Conservation (phyloP, 1,140 invertebrate species). For the Yoshiicerus persimilis region DNA sequence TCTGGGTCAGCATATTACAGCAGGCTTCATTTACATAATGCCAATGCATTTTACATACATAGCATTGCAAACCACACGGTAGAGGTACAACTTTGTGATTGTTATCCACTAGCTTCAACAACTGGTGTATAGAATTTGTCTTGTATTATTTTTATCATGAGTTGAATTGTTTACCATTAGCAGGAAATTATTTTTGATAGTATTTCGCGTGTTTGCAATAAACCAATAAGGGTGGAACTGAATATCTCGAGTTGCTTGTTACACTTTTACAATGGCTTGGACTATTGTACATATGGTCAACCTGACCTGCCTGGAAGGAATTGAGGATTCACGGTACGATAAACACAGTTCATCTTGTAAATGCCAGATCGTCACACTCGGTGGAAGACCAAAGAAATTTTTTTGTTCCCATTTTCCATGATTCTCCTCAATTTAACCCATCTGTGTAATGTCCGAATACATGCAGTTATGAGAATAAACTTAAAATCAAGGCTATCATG, state of each 20-base stretch:
- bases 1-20: neutral
- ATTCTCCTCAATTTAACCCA: neutral
- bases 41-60: too few species aligned
- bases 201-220: neutral
- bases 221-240: neutral
- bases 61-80: too few species aligned
- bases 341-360: neutral
- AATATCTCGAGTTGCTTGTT: neutral
- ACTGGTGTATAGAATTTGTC: neutral
- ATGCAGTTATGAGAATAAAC: neutral
- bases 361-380: neutral
- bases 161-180: neutral
- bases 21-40: too few species aligned
- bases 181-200: neutral
- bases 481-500: neutral
- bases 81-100: too few species aligned
- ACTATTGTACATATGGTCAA: neutral
- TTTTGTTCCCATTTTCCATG: neutral
- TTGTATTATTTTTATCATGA: neutral
- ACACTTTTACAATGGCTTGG: neutral
- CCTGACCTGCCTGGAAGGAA: neutral
- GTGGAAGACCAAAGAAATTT: neutral
- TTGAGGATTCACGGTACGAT: neutral
- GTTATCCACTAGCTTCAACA: too few species aligned
- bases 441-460: neutral